Conservation (phyloP, 2,113 vertebrate species). For the Cynocephalus volans region DNA sequence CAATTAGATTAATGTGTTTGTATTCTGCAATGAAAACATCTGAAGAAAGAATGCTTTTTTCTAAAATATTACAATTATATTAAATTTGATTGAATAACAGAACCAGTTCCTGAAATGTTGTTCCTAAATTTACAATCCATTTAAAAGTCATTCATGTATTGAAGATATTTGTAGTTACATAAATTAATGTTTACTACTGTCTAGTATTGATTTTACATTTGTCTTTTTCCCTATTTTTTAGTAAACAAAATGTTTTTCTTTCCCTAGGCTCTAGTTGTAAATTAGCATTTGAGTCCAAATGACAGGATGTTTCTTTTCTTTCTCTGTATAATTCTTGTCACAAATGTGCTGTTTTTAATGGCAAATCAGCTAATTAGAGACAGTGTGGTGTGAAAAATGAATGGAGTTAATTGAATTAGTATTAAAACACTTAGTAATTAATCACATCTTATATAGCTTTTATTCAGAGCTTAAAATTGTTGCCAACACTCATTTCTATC, state of each 20-base stretch:
- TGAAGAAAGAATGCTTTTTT: constrained; percentile 28
- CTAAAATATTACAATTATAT: constrained; percentile 27
- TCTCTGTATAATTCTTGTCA: constrained; percentile 58
- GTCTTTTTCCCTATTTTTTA: neutral
- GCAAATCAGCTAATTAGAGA: constrained; percentile 78
- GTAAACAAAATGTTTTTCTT: constrained; percentile 61
- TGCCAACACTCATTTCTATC: constrained; percentile 68
- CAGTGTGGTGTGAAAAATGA: constrained; percentile 71
- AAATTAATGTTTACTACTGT: constrained; percentile 34
- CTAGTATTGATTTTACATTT: neutral
- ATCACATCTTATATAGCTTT: constrained; percentile 68
- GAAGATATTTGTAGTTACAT: constrained; percentile 40
- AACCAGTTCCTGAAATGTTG: neutral
- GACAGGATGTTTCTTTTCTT: constrained; percentile 53
- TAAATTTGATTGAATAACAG: constrained; percentile 18
- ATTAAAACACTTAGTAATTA: constrained; percentile 79
- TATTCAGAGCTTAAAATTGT: constrained; percentile 70
- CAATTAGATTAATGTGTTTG: constrained; percentile 36
- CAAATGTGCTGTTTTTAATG: constrained; percentile 70
- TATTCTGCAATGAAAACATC: constrained; percentile 31
- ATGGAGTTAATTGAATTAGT: constrained; percentile 72
- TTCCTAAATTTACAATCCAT: neutral
- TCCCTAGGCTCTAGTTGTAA: constrained; percentile 67
- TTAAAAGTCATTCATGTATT: constrained; percentile 15
- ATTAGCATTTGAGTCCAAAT: constrained; percentile 74